Evolutionary conservation across 2,113 vertebrate genomes (phyloP).

Genomic region (Dermatemys mawii): DNA sequence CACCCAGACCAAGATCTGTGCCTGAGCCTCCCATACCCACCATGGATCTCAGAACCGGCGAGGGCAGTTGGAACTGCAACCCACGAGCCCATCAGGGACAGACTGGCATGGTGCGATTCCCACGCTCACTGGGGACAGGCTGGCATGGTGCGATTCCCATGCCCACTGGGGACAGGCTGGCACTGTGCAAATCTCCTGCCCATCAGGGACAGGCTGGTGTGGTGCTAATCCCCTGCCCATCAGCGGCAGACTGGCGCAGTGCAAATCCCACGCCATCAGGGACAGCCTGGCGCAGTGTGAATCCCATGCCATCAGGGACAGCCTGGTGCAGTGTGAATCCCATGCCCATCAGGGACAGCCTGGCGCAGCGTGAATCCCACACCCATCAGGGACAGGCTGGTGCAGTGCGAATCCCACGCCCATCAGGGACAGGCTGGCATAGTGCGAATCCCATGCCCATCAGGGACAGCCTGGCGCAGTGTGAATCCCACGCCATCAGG

Average conservation of each 20-base stretch:
- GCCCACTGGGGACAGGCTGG: too few species aligned
- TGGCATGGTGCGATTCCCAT: too few species aligned
- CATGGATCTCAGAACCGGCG: background rate
- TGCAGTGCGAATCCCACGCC: too few species aligned
- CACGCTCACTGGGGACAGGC: too few species aligned
- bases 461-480: background rate
- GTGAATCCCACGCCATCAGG: background rate
- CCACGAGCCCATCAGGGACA: background rate
- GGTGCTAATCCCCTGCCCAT: too few species aligned
- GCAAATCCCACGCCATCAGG: background rate
- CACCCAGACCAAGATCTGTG: too few species aligned
- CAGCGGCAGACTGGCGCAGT: background rate
- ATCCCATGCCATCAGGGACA: background rate
- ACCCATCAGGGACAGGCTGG: background rate
- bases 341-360: too few species aligned
- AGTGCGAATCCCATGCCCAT: fast-evolving
- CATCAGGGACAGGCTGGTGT: too few species aligned
- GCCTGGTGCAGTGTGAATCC: too few species aligned
- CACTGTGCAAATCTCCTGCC: fast-evolving
- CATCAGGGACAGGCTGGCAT: background rate
- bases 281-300: background rate
- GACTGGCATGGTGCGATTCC: background rate
- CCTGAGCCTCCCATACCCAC: background rate
- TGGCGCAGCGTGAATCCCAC: too few species aligned
- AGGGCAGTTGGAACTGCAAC: background rate